These are phyloP conservation scores for Heliconius ismenius DNA, from an alignment of 2,888 invertebrate species.

Conservation along the genomic window DNA sequence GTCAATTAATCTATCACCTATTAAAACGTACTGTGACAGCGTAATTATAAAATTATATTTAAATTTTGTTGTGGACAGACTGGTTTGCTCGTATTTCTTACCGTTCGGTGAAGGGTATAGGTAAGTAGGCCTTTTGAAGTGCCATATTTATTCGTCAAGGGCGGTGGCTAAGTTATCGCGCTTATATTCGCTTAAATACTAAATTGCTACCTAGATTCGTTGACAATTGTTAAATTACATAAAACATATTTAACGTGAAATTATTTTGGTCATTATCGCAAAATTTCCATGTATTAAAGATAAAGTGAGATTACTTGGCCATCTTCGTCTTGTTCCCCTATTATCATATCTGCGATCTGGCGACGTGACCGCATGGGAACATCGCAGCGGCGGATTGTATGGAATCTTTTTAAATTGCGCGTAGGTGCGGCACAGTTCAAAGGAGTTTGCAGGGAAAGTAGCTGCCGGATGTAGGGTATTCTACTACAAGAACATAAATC, in stretches of 20 bases:
- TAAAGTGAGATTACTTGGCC: slow-evolving; percentile 13
- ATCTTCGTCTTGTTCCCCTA: slow-evolving; percentile 9
- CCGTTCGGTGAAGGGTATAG: slow-evolving; percentile 54
- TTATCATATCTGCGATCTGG: slow-evolving; percentile 21
- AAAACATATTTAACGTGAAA: not conserved
- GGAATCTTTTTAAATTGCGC: slow-evolving; percentile 32
- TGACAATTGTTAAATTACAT: not conserved
- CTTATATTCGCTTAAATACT: slow-evolving; percentile 30
- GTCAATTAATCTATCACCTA: not conserved
- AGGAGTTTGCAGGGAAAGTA: slow-evolving; percentile 63
- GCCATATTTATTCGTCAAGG: slow-evolving; percentile 67
- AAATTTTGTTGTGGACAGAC: slow-evolving; percentile 18
- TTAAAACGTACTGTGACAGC: not conserved
- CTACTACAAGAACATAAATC: slow-evolving; percentile 60
- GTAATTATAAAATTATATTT: slow-evolving; percentile 13
- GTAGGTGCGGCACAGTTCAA: slow-evolving; percentile 62
- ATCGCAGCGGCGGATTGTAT: slow-evolving; percentile 21
- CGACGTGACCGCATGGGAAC: slow-evolving; percentile 25
- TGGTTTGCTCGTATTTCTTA: slow-evolving; percentile 34
- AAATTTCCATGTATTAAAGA: slow-evolving; percentile 6
- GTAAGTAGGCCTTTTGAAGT: slow-evolving; percentile 67
- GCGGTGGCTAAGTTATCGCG: slow-evolving; percentile 48
- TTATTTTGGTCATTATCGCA: slow-evolving; percentile 45
- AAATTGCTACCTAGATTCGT: not conserved
- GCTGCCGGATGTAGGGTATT: slow-evolving; percentile 64